Evolutionary conservation across 2,797 vertebrate species (phyloP).

Genomic region (Clarias laeviceps): DNA sequence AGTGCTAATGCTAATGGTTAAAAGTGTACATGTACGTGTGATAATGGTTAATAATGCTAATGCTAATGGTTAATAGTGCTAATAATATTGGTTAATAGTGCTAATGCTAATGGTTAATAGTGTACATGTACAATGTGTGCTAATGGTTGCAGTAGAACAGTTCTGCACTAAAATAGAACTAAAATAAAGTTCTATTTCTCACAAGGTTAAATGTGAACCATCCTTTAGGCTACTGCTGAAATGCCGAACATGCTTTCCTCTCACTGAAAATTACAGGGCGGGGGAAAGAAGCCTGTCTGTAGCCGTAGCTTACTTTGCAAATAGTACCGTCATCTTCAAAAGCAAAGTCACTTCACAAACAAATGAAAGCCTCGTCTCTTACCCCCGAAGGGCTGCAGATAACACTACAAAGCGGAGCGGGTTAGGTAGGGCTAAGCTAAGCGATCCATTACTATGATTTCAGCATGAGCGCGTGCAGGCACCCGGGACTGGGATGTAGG

Average conservation of each 20-base stretch:
- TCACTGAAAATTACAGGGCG: not conserved
- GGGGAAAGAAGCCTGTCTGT: not conserved
- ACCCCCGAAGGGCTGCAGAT: conserved; percentile 18
- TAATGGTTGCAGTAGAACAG: not conserved
- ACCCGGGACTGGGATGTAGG: conserved; percentile 33
- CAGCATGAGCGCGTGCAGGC: conserved; percentile 25
- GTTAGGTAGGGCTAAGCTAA: conserved; percentile 31
- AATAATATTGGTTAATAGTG: too few species aligned
- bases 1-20: too few species aligned
- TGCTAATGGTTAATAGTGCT: too few species aligned
- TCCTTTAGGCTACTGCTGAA: not conserved
- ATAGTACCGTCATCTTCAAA: not conserved
- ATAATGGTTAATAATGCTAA: too few species aligned
- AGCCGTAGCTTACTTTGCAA: conserved; percentile 13
- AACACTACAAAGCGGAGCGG: conserved; percentile 21
- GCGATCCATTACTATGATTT: conserved; percentile 35
- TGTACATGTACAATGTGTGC: not conserved
- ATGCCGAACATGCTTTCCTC: not conserved
- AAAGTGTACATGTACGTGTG: too few species aligned
- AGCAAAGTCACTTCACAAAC: conserved; percentile 21
- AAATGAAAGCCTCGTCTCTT: conserved; percentile 12
- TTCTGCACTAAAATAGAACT: too few species aligned
- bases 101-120: too few species aligned
- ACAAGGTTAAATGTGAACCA: not conserved
- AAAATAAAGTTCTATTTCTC: not conserved